These are phyloP conservation scores for Catamblyrhynchus diadema DNA, from an alignment of 2,797 vertebrate species.

Conservation along the genomic window DNA sequence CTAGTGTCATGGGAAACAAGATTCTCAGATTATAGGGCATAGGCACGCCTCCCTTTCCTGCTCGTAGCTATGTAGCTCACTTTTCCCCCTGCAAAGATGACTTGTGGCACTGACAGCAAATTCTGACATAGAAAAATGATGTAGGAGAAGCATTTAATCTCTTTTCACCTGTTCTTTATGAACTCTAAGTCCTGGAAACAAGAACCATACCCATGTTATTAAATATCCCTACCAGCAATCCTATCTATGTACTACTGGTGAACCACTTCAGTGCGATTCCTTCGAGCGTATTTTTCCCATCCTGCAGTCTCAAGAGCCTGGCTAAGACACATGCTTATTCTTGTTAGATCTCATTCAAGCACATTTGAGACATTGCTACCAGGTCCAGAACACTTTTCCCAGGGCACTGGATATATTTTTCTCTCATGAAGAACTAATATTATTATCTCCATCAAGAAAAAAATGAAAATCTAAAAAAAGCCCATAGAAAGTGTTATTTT, in stretches of 20 bases:
- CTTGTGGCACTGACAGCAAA: conserved; percentile 28
- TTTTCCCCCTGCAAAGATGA: conserved; percentile 15
- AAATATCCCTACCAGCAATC: conserved; percentile 26
- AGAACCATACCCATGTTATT: conserved; percentile 11
- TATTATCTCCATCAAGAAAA: not conserved
- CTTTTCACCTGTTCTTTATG: conserved; percentile 36
- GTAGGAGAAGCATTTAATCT: not conserved
- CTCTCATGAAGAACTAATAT: not conserved
- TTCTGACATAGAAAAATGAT: conserved; percentile 51
- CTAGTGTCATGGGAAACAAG: conserved; percentile 28
- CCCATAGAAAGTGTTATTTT: not conserved
- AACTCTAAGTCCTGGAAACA: conserved; percentile 38
- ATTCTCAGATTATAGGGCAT: not conserved
- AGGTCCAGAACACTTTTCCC: not conserved
- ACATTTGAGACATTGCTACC: not conserved
- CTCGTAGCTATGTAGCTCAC: not conserved
- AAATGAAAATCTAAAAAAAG: not conserved
- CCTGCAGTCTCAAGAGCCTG: not conserved
- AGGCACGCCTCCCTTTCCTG: not conserved
- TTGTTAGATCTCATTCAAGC: not conserved
- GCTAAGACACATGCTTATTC: not conserved
- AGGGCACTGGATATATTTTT: not conserved
- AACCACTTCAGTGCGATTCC: not conserved
- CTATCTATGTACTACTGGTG: not conserved
- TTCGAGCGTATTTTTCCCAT: not conserved